Evolutionary conservation across 1,140 invertebrate genomes (phyloP).

Genomic region (Tetramorium simillimum): DNA sequence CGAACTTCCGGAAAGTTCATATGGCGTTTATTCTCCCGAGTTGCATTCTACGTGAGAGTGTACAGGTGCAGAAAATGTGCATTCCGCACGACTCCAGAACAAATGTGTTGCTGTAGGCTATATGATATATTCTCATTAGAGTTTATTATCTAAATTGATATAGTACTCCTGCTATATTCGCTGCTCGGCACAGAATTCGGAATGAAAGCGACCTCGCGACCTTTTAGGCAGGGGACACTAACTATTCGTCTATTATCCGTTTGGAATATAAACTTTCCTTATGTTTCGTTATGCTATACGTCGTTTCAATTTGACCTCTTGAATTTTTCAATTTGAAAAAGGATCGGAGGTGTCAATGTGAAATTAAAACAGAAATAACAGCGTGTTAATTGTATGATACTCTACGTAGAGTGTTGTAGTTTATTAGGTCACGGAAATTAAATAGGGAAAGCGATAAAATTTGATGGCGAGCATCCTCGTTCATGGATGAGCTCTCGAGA

Average conservation of each 20-base stretch:
- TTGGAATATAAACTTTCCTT: background rate
- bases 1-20: conserved; percentile 38
- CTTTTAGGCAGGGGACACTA: background rate
- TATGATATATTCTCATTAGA: conserved; percentile 57
- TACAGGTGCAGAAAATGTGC: conserved; percentile 41
- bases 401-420: background rate
- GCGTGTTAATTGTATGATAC: background rate
- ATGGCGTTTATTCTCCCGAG: conserved; percentile 15
- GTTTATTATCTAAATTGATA: conserved; percentile 57
- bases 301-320: background rate
- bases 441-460: conserved; percentile 31
- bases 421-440: background rate
- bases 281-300: background rate
- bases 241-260: background rate
- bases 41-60: background rate
- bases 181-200: background rate
- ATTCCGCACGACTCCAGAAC: conserved; percentile 29
- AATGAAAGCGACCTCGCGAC: background rate
- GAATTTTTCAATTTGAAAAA: background rate
- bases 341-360: no score
- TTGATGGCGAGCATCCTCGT: background rate
- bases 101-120: conserved; percentile 52
- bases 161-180: conserved; percentile 19
- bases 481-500: conserved; percentile 42
- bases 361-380: background rate